phyloP scores from a whole-genome alignment of 2,888 invertebrate species.

The Platycheirus albimanus region DNA sequence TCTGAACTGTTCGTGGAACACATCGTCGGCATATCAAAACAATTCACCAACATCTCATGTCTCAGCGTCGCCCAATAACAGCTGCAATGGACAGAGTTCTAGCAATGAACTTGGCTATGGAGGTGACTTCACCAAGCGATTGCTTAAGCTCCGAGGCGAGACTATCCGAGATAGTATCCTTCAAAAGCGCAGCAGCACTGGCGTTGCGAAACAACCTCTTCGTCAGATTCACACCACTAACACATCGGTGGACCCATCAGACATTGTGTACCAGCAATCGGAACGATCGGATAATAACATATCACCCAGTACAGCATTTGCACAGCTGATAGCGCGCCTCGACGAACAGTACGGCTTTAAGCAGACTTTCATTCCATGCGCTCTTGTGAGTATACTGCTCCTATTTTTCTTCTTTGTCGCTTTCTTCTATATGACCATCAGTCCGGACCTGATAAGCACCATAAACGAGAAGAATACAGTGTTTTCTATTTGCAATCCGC shows the following conservation, averaged over 20 bases:
- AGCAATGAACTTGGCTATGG: slow-evolving; percentile 87
- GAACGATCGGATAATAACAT: slow-evolving; percentile 71
- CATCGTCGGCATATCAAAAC: slow-evolving; percentile 50
- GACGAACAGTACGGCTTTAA: slow-evolving; percentile 78
- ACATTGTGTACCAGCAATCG: slow-evolving; percentile 70
- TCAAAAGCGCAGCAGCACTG: slow-evolving; percentile 44
- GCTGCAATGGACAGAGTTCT: slow-evolving; percentile 81
- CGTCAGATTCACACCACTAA: slow-evolving; percentile 62
- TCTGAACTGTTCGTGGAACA: slow-evolving; percentile 55
- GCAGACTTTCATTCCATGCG: slow-evolving; percentile 85
- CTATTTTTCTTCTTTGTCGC: slow-evolving; percentile 87
- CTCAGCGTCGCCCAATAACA: slow-evolving; percentile 76
- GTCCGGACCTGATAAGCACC: slow-evolving; percentile 79
- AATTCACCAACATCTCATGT: slow-evolving; percentile 25
- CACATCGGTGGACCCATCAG: slow-evolving; percentile 63
- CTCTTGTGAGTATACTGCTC: slow-evolving; percentile 85
- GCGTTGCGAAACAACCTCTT: slow-evolving; percentile 51
- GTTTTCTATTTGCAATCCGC: slow-evolving; percentile 85
- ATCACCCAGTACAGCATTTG: slow-evolving; percentile 76
- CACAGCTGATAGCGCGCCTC: slow-evolving; percentile 75
- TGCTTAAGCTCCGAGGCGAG: slow-evolving; percentile 76
- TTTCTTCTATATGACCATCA: slow-evolving; percentile 87
- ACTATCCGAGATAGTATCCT: slow-evolving; percentile 75
- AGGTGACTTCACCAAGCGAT: slow-evolving; percentile 87
- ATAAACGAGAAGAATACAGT: slow-evolving; percentile 82